Evolutionary conservation across 2,113 vertebrate genomes (phyloP), one percentile per base, ranked within the genome.

Genomic region (Dunckerocampus dactyliophorus): DNA sequence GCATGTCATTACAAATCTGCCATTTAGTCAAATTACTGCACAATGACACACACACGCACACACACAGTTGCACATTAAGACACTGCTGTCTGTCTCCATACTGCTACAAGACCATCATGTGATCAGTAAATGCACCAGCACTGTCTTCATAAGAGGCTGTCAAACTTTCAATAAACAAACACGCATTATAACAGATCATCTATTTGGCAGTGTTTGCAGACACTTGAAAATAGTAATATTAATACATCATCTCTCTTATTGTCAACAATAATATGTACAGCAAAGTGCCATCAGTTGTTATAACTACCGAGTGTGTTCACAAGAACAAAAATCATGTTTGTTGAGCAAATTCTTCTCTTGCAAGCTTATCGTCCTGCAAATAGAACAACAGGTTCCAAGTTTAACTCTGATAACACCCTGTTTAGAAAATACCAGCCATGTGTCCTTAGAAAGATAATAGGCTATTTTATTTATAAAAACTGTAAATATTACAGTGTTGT

Each of bases 231-330:
- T 56, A 52, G 47, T 39, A 51, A 69, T 57, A 55, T 56, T 39
- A 59, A 69, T 63, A 56, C 17, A 69, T 70, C 17, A 61, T 2
- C 7, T 72, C 17, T 67, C 59, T 69, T 3, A 28, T 47, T 14
- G 62, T 64, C 15, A 62, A 68, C 64, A 63, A 46, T 28, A 52
- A 67, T 48, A 59, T 34, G 37, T 56, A 56, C 53, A 39, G 11
- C 34, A 42, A 56, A 56, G 54, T 43, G 42, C 16, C 17, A 43
- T 56, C 2, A 20, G 49, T 22, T 56, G 42, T 52, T 46, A 42
- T 15, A 37, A 51, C 47, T 24, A 72, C n/a, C 51, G 45, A 15
- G 11, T 59, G n/a, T 39, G 55, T 66, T 68, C 53, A 74, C 68
- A 72, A 63, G 65, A 21, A 20, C 46, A 51, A 24, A 22, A 4